Evolutionary conservation across 1,140 invertebrate species (phyloP), one percentile per base, ranked within the genome.

Genomic region (Nasonia giraulti): DNA sequence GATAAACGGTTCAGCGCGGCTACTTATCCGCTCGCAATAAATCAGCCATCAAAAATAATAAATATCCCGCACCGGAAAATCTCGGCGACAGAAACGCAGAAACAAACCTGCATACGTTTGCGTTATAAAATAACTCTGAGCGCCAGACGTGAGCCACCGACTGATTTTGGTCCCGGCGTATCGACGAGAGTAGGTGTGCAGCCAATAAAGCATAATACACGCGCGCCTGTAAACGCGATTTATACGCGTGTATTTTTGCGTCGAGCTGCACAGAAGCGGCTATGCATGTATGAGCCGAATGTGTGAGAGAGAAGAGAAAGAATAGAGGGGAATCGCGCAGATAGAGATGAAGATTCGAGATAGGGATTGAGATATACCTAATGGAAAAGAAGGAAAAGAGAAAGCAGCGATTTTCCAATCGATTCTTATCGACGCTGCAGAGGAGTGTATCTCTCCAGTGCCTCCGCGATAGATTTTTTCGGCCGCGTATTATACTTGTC

Each of bases 321-420:
- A 79, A 77, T 44, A 62, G 55, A 62, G 17, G 68, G 47, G 47
- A 20, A 73, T 73, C 78, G 37, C 55, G 84, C 7, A 68, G 79
- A 74, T 84, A 47, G 78, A 77, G 82, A 80, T 80, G 12, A 69
- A 79, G 85, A 86, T 80, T 80, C 31, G 76, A 79, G 85, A 86
- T 80, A 83, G 10, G n/a, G 31, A 80, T 80, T 73, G 62, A 82
- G 80, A 77, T 83, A 68, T 31, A 47, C 62, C 6, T 20, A 75
- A 79, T 79, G 75, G 75, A 71, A 83, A 74, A 69, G 55, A 73
- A 76, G 27, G 76, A 40, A 71, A 82, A 83, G 40, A 84, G 78
- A 86, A 81, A 78, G 81, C 40, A 79, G 33, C 6, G 40, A 77
- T 81, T 74, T 86, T 84, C 75, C 74, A 77, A 23, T 44, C 33